These are phyloP conservation scores for Okapia johnstoni DNA, from an alignment of 2,113 vertebrate genomes.

Conservation along the genomic window DNA sequence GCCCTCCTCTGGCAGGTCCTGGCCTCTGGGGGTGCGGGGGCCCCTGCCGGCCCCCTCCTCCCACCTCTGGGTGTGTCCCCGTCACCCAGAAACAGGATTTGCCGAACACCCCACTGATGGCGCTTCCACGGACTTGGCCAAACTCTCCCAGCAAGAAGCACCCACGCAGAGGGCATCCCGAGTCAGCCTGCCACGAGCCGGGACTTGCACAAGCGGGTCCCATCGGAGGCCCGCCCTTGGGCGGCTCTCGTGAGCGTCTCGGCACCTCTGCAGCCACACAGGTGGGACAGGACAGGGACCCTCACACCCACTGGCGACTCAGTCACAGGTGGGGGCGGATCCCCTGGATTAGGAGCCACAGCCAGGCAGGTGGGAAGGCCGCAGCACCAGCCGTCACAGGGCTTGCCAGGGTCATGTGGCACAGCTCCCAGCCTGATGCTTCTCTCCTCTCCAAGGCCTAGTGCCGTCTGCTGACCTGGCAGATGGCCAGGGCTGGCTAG, in stretches of 20 bases:
- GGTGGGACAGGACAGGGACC: accelerated
- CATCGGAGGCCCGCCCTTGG: accelerated
- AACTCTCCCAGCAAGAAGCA: accelerated
- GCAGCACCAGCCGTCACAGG: accelerated
- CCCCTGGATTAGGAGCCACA: not conserved
- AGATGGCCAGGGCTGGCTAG: accelerated
- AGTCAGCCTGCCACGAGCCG: accelerated
- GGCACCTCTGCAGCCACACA: not conserved
- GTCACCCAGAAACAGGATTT: not conserved
- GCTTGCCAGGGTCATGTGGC: accelerated
- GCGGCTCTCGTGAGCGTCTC: not conserved
- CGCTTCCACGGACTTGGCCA: not conserved
- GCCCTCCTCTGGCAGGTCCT: not conserved
- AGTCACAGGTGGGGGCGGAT: not conserved
- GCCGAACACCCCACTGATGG: accelerated
- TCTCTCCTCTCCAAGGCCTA: not conserved
- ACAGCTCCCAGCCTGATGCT: not conserved
- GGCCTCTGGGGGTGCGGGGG: not conserved
- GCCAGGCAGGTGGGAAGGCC: not conserved
- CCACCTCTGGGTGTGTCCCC: not conserved
- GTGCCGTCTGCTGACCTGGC: accelerated
- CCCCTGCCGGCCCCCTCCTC: no score
- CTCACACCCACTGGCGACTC: accelerated
- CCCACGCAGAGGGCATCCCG: accelerated
- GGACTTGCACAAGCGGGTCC: accelerated